phyloP scores from a whole-genome alignment of 2,113 vertebrate genomes.

The Galemys pyrenaicus region DNA sequence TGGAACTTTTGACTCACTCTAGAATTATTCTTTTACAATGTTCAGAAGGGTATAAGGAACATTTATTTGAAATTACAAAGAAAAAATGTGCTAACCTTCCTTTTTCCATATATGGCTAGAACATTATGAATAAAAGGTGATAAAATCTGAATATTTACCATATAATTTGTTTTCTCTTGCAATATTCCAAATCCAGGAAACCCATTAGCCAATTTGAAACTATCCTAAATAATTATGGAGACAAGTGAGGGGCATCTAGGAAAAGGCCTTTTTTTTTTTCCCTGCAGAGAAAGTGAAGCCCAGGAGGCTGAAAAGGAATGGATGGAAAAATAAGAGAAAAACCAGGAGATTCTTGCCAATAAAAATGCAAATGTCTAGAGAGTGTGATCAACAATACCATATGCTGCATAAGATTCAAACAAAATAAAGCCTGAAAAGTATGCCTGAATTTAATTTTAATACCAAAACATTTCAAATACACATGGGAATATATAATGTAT shows the following conservation, averaged over 20 bases:
- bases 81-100: conserved; percentile 26
- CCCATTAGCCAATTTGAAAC: conserved; percentile 58
- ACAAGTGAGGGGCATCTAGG: conserved; percentile 60
- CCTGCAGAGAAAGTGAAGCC: conserved; percentile 55
- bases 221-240: conserved; percentile 62
- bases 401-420: not conserved
- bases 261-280: conserved; percentile 45
- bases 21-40: conserved; percentile 41
- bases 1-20: not conserved
- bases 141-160: conserved; percentile 63
- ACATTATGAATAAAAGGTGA: conserved; percentile 47
- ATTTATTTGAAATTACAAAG: conserved; percentile 48
- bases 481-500: not conserved
- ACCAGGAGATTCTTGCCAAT: conserved; percentile 44
- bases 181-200: conserved; percentile 62
- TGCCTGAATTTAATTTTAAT: not conserved
- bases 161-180: conserved; percentile 59
- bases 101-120: conserved; percentile 43
- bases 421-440: conserved; percentile 23
- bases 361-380: conserved; percentile 49
- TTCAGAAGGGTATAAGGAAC: conserved; percentile 30
- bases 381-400: conserved; percentile 34
- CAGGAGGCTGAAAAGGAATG: conserved; percentile 59
- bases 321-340: conserved; percentile 59
- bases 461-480: conserved; percentile 13